Percentiles rank a stretch among this genome's conserved stretches.
Evolutionary conservation across 2,113 vertebrate species (phyloP).

Genomic region (Xenopus borealis): DNA sequence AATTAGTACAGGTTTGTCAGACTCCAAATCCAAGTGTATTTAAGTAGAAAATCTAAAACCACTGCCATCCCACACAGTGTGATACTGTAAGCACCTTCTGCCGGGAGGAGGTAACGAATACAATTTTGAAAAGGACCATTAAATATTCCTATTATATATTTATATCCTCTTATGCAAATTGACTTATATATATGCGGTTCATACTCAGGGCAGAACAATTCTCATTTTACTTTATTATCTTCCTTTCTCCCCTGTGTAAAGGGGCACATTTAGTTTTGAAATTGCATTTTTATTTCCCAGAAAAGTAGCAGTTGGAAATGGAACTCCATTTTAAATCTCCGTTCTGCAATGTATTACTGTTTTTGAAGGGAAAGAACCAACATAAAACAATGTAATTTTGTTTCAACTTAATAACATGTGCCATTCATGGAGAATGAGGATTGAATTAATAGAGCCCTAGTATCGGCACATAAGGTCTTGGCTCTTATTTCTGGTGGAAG

Average conservation of each 20-base stretch:
- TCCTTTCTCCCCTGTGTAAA: not conserved
- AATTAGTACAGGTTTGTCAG: not conserved
- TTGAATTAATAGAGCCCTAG: no score
- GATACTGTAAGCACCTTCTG: not conserved
- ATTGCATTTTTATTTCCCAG: not conserved
- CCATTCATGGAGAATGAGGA: no score
- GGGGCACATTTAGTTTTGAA: not conserved
- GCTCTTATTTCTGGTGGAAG: constrained; percentile 26
- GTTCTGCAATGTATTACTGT: not conserved
- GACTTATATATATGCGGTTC: not conserved
- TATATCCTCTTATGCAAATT: constrained; percentile 15
- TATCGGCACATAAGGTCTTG: not conserved
- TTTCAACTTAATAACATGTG: no score
- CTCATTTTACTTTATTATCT: not conserved
- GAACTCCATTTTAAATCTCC: not conserved
- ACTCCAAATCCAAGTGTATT: not conserved
- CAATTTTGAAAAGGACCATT: not conserved
- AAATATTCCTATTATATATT: constrained; percentile 14
- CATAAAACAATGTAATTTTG: no score
- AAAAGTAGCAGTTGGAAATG: not conserved
- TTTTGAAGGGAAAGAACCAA: no score
- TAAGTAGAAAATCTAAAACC: not conserved
- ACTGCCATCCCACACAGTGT: not conserved
- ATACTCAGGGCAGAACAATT: not conserved
- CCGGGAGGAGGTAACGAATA: not conserved